Evolutionary conservation across 2,113 vertebrate genomes (phyloP).

Genomic region (Trinectes maculatus): DNA sequence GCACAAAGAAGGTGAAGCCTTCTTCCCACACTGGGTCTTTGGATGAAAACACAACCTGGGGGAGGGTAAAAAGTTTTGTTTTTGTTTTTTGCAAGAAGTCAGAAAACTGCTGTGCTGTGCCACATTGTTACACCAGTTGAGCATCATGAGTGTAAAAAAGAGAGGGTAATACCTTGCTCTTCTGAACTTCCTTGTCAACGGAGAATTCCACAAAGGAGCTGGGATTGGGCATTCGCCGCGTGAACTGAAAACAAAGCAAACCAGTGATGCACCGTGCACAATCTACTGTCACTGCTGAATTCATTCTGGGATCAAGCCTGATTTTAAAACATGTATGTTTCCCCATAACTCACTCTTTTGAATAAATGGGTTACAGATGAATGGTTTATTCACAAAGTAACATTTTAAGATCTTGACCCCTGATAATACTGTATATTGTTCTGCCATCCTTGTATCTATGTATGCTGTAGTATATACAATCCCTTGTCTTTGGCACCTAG

Average conservation of each 20-base stretch:
- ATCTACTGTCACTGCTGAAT: no score
- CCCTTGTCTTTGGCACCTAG: no score
- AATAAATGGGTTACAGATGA: no score
- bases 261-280: not conserved
- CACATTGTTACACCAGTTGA: not conserved
- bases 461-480: no score
- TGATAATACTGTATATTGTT: no score
- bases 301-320: no score
- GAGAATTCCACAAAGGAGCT: conserved; percentile 88
- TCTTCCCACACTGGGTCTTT: conserved; percentile 93
- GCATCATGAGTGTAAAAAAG: not conserved
- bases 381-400: no score
- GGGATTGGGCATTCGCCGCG: conserved; percentile 81
- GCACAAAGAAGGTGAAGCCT: conserved; percentile 94
- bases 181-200: conserved; percentile 84
- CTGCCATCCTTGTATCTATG: no score
- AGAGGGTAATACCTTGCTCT: conserved; percentile 88
- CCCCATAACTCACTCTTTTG: no score
- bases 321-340: no score
- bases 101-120: not conserved
- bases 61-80: not conserved
- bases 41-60: conserved; percentile 84
- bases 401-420: no score
- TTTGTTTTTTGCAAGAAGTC: not conserved
- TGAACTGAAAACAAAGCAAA: conserved; percentile 67